Evolutionary conservation across 1,140 invertebrate species (phyloP).

Genomic region (Pemphigus obesinymphae): DNA sequence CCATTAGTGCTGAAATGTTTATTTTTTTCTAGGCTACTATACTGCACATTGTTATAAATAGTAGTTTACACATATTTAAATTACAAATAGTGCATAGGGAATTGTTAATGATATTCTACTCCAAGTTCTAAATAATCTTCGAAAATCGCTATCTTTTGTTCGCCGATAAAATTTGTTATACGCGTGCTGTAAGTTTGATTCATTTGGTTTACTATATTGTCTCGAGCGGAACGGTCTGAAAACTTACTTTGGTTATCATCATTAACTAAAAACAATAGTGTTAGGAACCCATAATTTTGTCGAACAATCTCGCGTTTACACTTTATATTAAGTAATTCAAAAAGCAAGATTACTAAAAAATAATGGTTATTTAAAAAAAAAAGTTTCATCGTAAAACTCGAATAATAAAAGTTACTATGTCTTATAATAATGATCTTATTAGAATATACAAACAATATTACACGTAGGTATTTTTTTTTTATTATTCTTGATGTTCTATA

Average conservation of each 20-base stretch:
- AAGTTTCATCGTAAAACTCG: no score
- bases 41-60: background rate
- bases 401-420: no score
- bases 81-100: background rate
- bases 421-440: no score
- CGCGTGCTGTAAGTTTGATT: background rate
- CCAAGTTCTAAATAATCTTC: background rate
- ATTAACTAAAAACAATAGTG: constrained; percentile 5
- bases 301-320: background rate
- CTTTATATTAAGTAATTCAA: no score
- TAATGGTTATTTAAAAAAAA: no score
- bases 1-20: background rate
- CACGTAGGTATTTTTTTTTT: no score
- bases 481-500: no score
- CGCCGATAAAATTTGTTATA: background rate
- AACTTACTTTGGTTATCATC: background rate
- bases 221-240: background rate
- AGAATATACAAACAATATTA: no score
- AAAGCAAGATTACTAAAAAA: no score
- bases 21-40: no score
- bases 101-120: no score
- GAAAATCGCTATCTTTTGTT: background rate
- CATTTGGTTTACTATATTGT: background rate
- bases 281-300: background rate
- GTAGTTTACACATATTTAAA: background rate